Percentiles rank a stretch among this genome's conserved stretches.
phyloP scores from a whole-genome alignment of 2,797 vertebrate species.

The Pachyuromys duprasi region DNA sequence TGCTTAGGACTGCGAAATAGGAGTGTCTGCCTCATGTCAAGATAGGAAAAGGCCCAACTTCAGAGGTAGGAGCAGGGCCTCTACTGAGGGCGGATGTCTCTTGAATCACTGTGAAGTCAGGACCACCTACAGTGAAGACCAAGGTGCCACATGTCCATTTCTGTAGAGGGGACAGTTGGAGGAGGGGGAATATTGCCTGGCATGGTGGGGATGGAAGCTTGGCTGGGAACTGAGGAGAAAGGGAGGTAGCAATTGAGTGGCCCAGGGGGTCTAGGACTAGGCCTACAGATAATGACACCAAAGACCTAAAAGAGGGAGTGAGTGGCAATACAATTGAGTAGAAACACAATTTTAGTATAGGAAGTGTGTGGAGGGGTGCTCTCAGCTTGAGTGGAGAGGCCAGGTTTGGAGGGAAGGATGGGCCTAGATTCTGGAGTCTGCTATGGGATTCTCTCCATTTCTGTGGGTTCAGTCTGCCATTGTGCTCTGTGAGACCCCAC shows the following conservation, averaged over 20 bases:
- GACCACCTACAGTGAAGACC: too few relatives aligned
- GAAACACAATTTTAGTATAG: fast-evolving
- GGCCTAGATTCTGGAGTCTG: background rate
- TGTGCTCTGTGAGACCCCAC: too few relatives aligned
- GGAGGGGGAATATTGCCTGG: background rate
- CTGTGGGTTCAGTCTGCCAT: background rate
- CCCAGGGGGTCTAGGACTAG: background rate
- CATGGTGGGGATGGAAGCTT: background rate
- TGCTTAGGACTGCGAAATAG: background rate
- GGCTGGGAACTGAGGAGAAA: background rate
- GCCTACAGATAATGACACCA: background rate
- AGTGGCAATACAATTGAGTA: too few relatives aligned
- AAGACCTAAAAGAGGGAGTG: background rate
- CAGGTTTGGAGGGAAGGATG: background rate
- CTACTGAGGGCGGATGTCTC: too few relatives aligned
- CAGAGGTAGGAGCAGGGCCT: background rate
- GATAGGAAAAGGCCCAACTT: too few relatives aligned
- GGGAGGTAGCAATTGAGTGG: too few relatives aligned
- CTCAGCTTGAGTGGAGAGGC: background rate
- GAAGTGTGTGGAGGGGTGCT: too few relatives aligned
- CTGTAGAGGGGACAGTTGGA: background rate
- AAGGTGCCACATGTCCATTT: fast-evolving
- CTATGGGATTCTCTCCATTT: background rate
- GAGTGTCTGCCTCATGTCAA: fast-evolving
- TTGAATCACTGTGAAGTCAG: background rate